These are phyloP conservation scores for Notospermus geniculatus DNA, from an alignment of 1,140 invertebrate species.

Conservation along the genomic window DNA sequence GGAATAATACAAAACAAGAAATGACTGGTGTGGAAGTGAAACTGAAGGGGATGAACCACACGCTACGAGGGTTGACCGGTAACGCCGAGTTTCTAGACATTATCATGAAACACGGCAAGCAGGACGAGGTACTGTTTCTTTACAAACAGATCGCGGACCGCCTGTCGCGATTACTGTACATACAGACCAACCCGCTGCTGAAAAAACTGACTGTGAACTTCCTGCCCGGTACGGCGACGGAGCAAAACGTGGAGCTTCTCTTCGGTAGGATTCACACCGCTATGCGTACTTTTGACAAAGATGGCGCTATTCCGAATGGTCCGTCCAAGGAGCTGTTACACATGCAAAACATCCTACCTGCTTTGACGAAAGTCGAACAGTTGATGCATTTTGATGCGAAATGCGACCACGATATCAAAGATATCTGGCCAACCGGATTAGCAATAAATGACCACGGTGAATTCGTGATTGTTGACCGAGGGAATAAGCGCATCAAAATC, in stretches of 20 bases:
- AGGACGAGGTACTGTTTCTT: constrained; percentile 36
- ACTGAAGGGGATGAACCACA: constrained; percentile 23
- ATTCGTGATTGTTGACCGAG: constrained; percentile 42
- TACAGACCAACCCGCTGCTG: constrained; percentile 32
- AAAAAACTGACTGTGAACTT: constrained; percentile 33
- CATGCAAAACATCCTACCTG: constrained; percentile 33
- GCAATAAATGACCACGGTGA: constrained; percentile 26
- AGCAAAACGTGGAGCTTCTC: constrained; percentile 32
- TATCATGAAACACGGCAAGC: constrained; percentile 33
- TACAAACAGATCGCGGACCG: constrained; percentile 31
- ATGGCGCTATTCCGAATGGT: constrained; percentile 10
- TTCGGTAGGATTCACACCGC: constrained; percentile 32
- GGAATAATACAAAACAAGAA: constrained; percentile 26
- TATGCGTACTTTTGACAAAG: constrained; percentile 20
- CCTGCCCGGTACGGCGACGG: constrained; percentile 26
- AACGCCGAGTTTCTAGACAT: constrained; percentile 30
- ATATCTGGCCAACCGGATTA: constrained; percentile 48
- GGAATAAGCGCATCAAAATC: constrained; percentile 46
- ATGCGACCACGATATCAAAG: constrained; percentile 28
- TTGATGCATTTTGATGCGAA: constrained; percentile 27
- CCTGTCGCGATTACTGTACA: constrained; percentile 35
- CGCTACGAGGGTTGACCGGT: constrained; percentile 26
- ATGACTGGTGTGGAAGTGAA: constrained; percentile 25
- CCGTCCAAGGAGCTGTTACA: background rate
- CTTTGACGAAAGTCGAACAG: constrained; percentile 25